Percentiles rank a stretch among this genome's conserved stretches.
Conservation (phyloP, 2,797 vertebrate genomes). For the Sebastes hubbsi region DNA sequence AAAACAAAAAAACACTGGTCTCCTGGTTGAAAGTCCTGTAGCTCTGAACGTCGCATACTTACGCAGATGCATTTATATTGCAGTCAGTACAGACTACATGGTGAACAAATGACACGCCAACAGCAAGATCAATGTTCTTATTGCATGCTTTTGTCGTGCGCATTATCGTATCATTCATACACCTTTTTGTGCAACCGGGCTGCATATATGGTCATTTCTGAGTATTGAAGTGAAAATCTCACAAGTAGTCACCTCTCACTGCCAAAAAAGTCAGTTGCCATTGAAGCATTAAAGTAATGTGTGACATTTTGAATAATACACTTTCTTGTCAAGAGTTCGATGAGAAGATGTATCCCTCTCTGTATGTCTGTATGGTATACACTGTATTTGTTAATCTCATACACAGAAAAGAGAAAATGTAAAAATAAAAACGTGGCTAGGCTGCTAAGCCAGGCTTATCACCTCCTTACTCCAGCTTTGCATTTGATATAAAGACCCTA, state of each 20-base stretch:
- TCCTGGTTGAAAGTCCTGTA: no score
- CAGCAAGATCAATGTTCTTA: accelerated
- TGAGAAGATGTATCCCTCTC: neutral
- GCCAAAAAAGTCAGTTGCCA: neutral
- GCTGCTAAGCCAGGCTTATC: neutral
- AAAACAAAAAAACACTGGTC: no score
- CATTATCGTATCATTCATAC: no score
- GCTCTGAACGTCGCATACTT: no score
- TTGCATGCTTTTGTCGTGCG: accelerated
- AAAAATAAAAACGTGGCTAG: neutral
- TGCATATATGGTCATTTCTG: no score
- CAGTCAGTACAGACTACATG: no score
- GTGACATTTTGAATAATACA: neutral
- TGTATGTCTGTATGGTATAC: neutral
- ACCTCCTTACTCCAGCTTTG: neutral
- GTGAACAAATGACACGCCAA: no score
- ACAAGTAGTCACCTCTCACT: neutral
- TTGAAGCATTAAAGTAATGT: neutral
- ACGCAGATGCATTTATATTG: no score
- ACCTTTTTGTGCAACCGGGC: accelerated
- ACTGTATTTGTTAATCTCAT: neutral
- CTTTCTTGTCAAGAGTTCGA: neutral
- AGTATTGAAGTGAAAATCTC: neutral
- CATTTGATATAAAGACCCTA: neutral
- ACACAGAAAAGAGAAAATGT: neutral